A percentile compares a stretch with the other conserved stretches of the same genome.
phyloP scores from a whole-genome alignment of 1,140 invertebrate species.

The Arion vulgaris region DNA sequence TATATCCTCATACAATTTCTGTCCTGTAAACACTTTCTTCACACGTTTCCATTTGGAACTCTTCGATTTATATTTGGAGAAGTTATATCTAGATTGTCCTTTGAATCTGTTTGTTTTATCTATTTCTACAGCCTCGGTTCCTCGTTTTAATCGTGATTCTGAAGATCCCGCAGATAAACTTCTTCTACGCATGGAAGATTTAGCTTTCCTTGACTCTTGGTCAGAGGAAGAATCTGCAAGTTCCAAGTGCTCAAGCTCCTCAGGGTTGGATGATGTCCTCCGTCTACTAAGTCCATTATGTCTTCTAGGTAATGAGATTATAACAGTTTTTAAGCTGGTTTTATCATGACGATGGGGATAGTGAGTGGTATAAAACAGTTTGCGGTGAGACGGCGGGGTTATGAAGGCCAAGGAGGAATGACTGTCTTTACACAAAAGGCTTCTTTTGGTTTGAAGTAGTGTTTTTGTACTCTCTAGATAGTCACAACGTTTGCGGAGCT shows the following conservation, averaged over 20 bases:
- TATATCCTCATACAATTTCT: constrained; percentile 60
- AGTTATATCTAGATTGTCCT: constrained; percentile 45
- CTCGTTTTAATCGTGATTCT: constrained; percentile 49
- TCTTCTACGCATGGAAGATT: constrained; percentile 53
- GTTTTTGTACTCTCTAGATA: constrained; percentile 83
- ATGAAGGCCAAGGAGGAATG: constrained; percentile 48
- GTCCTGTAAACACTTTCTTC: constrained; percentile 65
- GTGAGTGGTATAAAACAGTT: too few species aligned
- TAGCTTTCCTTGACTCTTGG: constrained; percentile 49
- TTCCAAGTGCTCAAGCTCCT: constrained; percentile 56
- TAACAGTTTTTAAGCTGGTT: constrained; percentile 22
- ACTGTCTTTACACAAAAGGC: constrained; percentile 51
- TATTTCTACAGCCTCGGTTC: constrained; percentile 38
- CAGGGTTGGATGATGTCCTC: constrained; percentile 58
- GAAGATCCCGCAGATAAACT: constrained; percentile 67
- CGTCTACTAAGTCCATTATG: constrained; percentile 40
- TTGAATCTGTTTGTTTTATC: constrained; percentile 41
- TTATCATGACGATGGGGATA: constrained; percentile 24
- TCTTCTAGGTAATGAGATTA: background rate
- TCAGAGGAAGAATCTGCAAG: constrained; percentile 59
- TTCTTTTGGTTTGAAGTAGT: constrained; percentile 74
- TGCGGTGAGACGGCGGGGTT: constrained; percentile 51
- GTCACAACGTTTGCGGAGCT: constrained; percentile 79
- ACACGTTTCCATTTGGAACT: constrained; percentile 68
- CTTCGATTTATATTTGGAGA: constrained; percentile 60